Conservation (phyloP, 2,113 vertebrate species). For the Centrocercus urophasianus region DNA sequence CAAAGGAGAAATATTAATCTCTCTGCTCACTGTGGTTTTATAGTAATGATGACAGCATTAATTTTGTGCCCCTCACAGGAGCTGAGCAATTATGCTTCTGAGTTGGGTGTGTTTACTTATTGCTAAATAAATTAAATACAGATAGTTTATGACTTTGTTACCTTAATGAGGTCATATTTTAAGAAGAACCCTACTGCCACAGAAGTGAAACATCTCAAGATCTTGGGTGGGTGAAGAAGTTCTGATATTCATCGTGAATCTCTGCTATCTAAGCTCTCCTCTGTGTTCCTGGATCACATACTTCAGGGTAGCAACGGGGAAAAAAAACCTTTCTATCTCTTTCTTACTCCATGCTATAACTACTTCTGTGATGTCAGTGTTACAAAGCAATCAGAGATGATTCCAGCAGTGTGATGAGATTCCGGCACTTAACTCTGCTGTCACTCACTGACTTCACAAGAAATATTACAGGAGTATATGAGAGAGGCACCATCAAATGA, state of each 20-base stretch:
- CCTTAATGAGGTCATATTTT: neutral
- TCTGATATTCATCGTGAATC: neutral
- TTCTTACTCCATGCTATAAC: neutral
- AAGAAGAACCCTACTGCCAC: neutral
- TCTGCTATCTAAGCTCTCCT: neutral
- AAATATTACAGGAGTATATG: rapidly evolving
- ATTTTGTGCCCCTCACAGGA: conserved; percentile 38
- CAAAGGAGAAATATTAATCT: neutral
- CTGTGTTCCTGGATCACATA: neutral
- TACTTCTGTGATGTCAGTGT: neutral
- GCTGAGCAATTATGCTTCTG: neutral
- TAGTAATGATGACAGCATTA: conserved; percentile 48
- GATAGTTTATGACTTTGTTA: conserved; percentile 10
- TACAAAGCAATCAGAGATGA: neutral
- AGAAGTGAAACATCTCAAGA: neutral
- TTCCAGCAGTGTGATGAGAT: neutral
- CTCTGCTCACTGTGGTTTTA: neutral
- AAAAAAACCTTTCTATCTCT: neutral
- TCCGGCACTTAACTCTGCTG: neutral
- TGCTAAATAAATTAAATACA: conserved; percentile 48
- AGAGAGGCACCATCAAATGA: neutral
- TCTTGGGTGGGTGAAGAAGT: neutral
- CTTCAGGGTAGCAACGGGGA: neutral
- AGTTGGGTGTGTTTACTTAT: conserved; percentile 15
- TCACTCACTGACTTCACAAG: neutral